A percentile compares a stretch with the other conserved stretches of the same genome.
Evolutionary conservation across 2,113 vertebrate genomes (phyloP).

Genomic region (Desmodus rotundus): DNA sequence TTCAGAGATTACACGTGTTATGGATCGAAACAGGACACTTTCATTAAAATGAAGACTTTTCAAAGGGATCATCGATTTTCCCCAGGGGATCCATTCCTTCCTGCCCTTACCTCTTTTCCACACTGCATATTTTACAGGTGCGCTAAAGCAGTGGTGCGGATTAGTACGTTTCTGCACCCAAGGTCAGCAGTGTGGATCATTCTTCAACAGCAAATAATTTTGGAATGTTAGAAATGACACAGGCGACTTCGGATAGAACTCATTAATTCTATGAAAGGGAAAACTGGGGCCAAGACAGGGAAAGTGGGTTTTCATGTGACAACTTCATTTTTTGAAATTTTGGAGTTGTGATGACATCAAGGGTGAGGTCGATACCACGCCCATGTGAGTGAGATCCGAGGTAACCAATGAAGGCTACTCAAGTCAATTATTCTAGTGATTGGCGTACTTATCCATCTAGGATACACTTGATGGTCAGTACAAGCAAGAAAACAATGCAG

Average conservation of each 20-base stretch:
- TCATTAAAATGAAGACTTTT: slow-evolving; percentile 37
- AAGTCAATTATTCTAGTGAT: not conserved
- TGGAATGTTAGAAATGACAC: not conserved
- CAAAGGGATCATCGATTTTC: not conserved
- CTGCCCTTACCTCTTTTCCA: not conserved
- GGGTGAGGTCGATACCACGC: accelerated
- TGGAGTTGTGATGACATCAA: not conserved
- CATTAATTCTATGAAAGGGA: not conserved
- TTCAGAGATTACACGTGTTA: not conserved
- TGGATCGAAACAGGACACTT: not conserved
- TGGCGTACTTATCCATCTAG: not conserved
- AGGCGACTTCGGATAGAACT: not conserved
- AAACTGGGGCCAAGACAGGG: not conserved
- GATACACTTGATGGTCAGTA: not conserved
- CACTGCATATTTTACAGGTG: not conserved
- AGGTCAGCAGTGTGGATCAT: not conserved
- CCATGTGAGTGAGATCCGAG: accelerated
- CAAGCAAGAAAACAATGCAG: not conserved
- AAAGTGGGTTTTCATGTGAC: not conserved
- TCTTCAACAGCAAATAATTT: not conserved
- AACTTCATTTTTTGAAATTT: not conserved
- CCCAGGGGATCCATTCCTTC: not conserved
- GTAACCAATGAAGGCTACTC: not conserved
- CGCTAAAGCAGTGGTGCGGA: not conserved
- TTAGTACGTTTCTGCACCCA: not conserved